Percentiles rank a stretch among this genome's conserved stretches.
Conservation (phyloP, 2,888 invertebrate genomes). For the Drosophila quinaria region DNA sequence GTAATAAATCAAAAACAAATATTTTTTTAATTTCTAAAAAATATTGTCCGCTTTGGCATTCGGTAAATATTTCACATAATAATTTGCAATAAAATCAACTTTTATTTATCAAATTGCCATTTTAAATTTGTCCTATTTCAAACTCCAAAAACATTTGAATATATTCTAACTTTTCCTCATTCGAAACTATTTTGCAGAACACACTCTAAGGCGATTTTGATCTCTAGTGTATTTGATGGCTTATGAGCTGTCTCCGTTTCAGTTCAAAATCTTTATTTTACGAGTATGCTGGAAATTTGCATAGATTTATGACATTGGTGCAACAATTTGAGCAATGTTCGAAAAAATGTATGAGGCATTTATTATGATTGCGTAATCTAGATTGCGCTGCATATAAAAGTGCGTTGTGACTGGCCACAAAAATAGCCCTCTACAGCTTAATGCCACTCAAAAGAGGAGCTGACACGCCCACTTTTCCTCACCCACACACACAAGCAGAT, state of each 20-base stretch:
- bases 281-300: slow-evolving; percentile 24
- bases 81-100: neutral
- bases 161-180: neutral
- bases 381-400: slow-evolving; percentile 61
- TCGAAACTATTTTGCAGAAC: slow-evolving; percentile 3
- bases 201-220: neutral
- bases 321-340: slow-evolving; percentile 62
- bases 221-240: slow-evolving; percentile 11
- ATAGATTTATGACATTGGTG: slow-evolving; percentile 63
- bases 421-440: slow-evolving; percentile 57
- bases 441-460: slow-evolving; percentile 48
- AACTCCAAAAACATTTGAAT: neutral
- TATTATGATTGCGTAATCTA: slow-evolving; percentile 66
- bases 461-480: neutral
- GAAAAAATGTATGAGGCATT: slow-evolving; percentile 49
- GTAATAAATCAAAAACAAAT: no score
- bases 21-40: no score
- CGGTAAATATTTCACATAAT: no score
- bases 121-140: neutral
- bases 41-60: no score
- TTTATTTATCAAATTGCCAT: neutral
- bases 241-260: slow-evolving; percentile 16
- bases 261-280: slow-evolving; percentile 15
- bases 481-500: slow-evolving; percentile 4
- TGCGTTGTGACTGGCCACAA: slow-evolving; percentile 59